These are phyloP conservation scores for Eumacrocentrus americanus DNA, from an alignment of 2,888 invertebrate species.

Conservation along the genomic window DNA sequence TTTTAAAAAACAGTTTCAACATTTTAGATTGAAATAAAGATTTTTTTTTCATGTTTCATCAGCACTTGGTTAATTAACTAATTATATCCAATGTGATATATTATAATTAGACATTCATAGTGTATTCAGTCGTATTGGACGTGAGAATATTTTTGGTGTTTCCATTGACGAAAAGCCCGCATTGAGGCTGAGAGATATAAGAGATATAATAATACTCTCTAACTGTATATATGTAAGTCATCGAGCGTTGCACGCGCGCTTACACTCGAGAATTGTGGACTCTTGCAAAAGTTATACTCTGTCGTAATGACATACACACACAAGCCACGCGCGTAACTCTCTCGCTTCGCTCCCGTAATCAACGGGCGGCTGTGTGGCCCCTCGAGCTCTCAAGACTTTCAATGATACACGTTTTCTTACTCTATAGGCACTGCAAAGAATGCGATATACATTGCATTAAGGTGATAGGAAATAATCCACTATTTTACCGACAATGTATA, in stretches of 20 bases:
- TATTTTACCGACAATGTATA: neutral
- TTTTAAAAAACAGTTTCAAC: too few species aligned
- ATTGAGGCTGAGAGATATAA: neutral
- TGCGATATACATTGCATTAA: neutral
- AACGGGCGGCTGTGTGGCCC: neutral
- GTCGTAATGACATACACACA: constrained; percentile 9
- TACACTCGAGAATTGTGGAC: neutral
- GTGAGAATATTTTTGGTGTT: neutral
- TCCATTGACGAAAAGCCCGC: neutral
- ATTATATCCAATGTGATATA: neutral
- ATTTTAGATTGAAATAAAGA: too few species aligned
- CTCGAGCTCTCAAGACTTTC: constrained; percentile 8
- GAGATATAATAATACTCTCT: neutral
- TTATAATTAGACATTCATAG: neutral
- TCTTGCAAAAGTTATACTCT: constrained; percentile 16
- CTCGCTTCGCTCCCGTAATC: constrained; percentile 20
- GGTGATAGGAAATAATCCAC: neutral
- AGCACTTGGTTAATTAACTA: too few species aligned
- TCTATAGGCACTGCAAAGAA: neutral
- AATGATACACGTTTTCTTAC: neutral
- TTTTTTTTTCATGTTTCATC: too few species aligned
- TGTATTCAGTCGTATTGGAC: neutral
- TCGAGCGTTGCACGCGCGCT: constrained; percentile 8
- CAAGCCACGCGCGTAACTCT: constrained; percentile 16
- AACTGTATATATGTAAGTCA: neutral